Evolutionary conservation across 2,797 vertebrate species (phyloP), one percentile per base, ranked within the genome.

Genomic region (Ceyx erithaca): DNA sequence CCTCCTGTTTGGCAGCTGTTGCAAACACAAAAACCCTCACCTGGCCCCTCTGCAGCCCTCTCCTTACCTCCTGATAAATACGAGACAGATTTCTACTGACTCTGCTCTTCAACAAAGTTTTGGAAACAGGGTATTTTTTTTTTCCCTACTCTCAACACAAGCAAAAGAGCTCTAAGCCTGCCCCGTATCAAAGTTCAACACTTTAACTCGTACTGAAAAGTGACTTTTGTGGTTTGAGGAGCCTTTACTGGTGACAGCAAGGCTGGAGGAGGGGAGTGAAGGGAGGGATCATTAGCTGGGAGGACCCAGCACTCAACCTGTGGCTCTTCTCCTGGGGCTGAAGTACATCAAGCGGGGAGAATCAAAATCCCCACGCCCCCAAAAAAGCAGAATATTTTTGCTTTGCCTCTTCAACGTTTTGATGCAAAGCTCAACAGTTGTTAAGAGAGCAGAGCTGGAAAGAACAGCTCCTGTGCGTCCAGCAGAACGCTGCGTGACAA

Each of bases 71-170:
- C 69, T 20, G 58, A 43, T 8, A 51, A 86, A 46, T 1, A 23
- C 0, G 0, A 45, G 58, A 6, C 1, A 10, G 40, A 8, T 52
- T 37, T 54, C 35, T 9, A 19, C n/a, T 3, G 49, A 13, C 22
- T 28, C 28, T 2, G 0, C 52, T 61, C 40, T 45, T 31, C 12
- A 19, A 14, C 18, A 2, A 9, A 5, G 18, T 1, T 28, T 58
- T 70, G 13, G 7, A 20, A 80, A n/a, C 9, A 9, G 37, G 17
- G 12, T 26, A 5, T 48, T 40, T 37, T 37, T 25, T 28, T 54
- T 16, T 58, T 67, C 17, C 26, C 64, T 63, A 0, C 18, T 59
- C 9, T 52, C 58, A 18, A 1, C 48, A 71, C 0, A 0, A 35
- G 30, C 40, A 55, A 20, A 71, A 8, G 5, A 72, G 6, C 49